Conservation (phyloP, 2,888 invertebrate genomes). For the Acleris holmiana region DNA sequence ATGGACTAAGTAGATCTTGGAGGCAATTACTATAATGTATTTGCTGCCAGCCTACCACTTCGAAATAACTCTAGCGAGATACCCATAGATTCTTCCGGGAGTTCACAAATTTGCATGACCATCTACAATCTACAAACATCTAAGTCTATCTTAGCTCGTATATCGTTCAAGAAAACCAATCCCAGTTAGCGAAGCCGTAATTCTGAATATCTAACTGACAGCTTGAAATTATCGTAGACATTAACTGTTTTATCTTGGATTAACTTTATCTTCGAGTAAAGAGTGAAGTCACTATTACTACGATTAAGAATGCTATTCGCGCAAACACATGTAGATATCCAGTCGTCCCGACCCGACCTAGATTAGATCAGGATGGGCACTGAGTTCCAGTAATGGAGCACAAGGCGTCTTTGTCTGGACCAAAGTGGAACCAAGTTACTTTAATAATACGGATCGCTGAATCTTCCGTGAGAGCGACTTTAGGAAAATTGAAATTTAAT, state of each 20-base stretch:
- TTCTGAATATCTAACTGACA: not conserved
- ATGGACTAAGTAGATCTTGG: conserved; percentile 11
- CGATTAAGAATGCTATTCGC: conserved; percentile 23
- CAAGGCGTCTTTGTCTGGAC: conserved; percentile 21
- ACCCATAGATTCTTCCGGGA: not conserved
- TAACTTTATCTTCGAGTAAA: conserved; percentile 8
- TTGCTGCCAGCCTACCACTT: not conserved
- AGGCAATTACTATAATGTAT: conserved; percentile 3
- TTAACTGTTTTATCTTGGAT: not conserved
- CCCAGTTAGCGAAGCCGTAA: not conserved
- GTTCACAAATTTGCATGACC: not conserved
- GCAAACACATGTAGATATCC: conserved; percentile 19
- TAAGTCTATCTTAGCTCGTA: too few species aligned
- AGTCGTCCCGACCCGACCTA: conserved; percentile 17
- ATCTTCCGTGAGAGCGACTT: not conserved
- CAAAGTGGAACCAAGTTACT: conserved; percentile 4
- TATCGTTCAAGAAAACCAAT: too few species aligned
- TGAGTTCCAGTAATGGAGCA: conserved; percentile 15
- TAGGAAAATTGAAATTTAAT: too few species aligned
- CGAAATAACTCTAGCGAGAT: not conserved
- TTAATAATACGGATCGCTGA: conserved; percentile 8
- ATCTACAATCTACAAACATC: too few species aligned
- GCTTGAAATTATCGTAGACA: not conserved
- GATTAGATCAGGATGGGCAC: conserved; percentile 24
- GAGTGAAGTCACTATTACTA: conserved; percentile 25